Conservation (phyloP, 2,888 invertebrate species). For the Aproaerema taeniolella region DNA sequence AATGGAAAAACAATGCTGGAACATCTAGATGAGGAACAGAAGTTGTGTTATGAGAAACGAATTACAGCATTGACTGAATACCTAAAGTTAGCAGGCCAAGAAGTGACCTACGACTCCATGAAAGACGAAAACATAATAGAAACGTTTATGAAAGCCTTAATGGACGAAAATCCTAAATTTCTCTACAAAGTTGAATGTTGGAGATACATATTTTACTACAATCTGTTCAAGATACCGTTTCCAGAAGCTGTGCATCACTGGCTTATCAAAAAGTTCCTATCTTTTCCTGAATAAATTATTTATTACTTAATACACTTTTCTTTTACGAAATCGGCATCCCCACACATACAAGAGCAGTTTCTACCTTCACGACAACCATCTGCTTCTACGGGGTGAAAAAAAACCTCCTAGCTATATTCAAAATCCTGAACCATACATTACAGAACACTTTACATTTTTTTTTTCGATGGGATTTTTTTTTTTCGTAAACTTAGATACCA, state of each 20-base stretch:
- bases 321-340: no score
- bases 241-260: slow-evolving; percentile 77
- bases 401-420: no score
- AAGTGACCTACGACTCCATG: slow-evolving; percentile 60
- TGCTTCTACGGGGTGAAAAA: no score
- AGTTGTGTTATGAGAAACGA: slow-evolving; percentile 79
- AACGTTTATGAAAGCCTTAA: slow-evolving; percentile 80
- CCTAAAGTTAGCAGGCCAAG: slow-evolving; percentile 61
- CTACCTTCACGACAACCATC: no score
- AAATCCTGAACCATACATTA: no score
- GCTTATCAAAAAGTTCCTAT: slow-evolving; percentile 80
- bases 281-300: slow-evolving; percentile 69
- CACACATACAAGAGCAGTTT: no score
- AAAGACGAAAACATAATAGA: slow-evolving; percentile 76
- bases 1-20: slow-evolving; percentile 81
- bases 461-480: no score
- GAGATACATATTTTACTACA: slow-evolving; percentile 81
- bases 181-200: slow-evolving; percentile 83
- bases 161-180: slow-evolving; percentile 75
- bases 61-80: slow-evolving; percentile 80
- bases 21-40: slow-evolving; percentile 79
- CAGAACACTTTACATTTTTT: no score
- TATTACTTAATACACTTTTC: no score
- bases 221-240: slow-evolving; percentile 76
- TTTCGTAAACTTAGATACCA: no score